Base-by-base conservation (phyloP, 1,140 invertebrate species). In the Leptinotarsa texana region DNA sequence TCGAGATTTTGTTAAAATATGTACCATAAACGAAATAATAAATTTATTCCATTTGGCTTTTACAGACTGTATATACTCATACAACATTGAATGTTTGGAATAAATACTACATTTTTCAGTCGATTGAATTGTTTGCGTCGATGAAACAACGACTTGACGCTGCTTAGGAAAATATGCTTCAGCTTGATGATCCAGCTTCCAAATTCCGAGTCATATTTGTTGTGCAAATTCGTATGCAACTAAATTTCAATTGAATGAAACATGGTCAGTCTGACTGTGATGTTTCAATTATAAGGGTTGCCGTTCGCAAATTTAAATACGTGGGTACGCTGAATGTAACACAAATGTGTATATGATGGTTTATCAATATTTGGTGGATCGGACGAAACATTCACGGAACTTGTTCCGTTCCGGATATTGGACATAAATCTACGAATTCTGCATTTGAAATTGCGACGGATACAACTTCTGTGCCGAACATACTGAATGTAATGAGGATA, bases 291-390 rank as follows among this genome's bases (percentile, higher is more conserved):
- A 67, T 24, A 27, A 42, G 22, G 17, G 51, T 42, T n/a, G 27
- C 24, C 27, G 65, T 42, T 67, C 0, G 21, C 27, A 17, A 70
- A 70, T 42, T 61, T 17, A 70, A 70, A 70, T 70, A 70, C 24
- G n/a, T 42, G 18, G 57, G 72, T 42, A 57, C 73, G 78, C 63
- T 72, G 77, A 79, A 79, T 79, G 78, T 77, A 75, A 77, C 76
- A 74, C 73, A 75, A 79, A 79, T 77, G 78, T 75, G 71, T 57
- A 79, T 79, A 73, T 79, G 78, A 79, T 79, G 75, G 78, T 75
- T 79, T 79, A 79, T 79, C 78, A 77, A 79, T 79, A 79, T 77
- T 79, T 77, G 76, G 75, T 78, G 77, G 73, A 78, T 78, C 71
- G 67, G 69, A 65, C 74, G 69, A 73, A 77, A 73, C 65, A 75